phyloP scores from a whole-genome alignment of 2,797 vertebrate species.

The Onychomys arenicola region DNA sequence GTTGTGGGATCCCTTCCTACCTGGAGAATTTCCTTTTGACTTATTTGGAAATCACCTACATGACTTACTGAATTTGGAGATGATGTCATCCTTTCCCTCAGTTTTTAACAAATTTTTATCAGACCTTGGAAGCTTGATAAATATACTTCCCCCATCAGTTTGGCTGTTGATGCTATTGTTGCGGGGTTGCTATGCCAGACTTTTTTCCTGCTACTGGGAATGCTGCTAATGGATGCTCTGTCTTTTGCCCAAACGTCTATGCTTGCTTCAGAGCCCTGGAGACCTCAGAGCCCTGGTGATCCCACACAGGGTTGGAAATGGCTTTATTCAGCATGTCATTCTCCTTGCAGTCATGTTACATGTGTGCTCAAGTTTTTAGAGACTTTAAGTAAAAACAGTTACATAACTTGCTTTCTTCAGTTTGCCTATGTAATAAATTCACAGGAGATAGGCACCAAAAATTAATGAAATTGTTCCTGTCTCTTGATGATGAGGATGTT shows the following conservation, averaged over 20 bases:
- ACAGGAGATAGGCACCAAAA: neutral
- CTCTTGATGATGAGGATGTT: neutral
- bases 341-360: neutral
- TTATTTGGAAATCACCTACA: neutral
- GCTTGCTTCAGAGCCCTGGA: too few species aligned
- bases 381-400: conserved; percentile 16
- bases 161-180: neutral
- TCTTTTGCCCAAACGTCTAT: neutral
- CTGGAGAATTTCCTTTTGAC: neutral
- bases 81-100: neutral
- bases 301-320: neutral
- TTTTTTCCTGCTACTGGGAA: neutral
- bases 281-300: neutral
- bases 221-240: neutral
- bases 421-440: neutral
- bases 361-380: neutral
- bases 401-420: conserved; percentile 3
- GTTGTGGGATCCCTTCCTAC: neutral
- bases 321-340: neutral
- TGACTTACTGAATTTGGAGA: neutral
- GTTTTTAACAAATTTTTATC: neutral
- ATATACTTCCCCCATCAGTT: neutral
- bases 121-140: neutral
- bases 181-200: too few species aligned
- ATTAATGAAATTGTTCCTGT: neutral